These are phyloP conservation scores for Oryctolagus cuniculus DNA, from an alignment of 2,113 vertebrate genomes.

Conservation along the genomic window DNA sequence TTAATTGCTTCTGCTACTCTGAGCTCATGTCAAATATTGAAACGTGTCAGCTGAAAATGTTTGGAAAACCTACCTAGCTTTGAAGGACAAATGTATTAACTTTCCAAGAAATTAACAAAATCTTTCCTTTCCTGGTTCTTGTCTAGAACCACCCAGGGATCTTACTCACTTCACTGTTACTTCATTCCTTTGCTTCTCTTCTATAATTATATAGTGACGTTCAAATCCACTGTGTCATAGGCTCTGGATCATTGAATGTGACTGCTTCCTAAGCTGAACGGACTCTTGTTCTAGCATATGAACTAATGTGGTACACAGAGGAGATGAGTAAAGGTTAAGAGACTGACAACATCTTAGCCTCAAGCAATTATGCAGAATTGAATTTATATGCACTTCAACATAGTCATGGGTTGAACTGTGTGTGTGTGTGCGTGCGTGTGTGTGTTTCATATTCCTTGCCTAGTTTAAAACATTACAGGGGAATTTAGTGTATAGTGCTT, in stretches of 20 bases:
- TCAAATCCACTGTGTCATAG: not conserved
- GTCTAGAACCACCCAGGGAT: not conserved
- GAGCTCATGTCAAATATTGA: not conserved
- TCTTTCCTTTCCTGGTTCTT: conserved; percentile 15
- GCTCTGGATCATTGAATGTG: conserved; percentile 3
- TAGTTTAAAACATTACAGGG: not conserved
- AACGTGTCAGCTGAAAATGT: not conserved
- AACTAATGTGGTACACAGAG: not conserved
- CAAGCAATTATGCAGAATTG: not conserved
- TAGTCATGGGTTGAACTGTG: not conserved
- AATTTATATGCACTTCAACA: not conserved
- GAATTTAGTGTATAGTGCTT: not conserved
- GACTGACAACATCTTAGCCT: not conserved
- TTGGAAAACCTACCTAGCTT: not conserved
- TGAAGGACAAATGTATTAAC: conserved; percentile 12
- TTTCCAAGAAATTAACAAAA: conserved; percentile 25
- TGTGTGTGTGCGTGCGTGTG: not conserved
- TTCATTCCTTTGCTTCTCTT: conserved; percentile 16
- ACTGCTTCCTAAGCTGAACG: not conserved
- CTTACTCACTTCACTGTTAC: conserved; percentile 18
- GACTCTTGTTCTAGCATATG: not conserved
- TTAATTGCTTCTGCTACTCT: not conserved
- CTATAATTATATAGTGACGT: conserved; percentile 21
- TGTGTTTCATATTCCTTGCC: not conserved
- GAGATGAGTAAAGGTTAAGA: not conserved